These are phyloP conservation scores for Drosophila fulvimacula DNA, from an alignment of 2,888 invertebrate species.

Conservation along the genomic window DNA sequence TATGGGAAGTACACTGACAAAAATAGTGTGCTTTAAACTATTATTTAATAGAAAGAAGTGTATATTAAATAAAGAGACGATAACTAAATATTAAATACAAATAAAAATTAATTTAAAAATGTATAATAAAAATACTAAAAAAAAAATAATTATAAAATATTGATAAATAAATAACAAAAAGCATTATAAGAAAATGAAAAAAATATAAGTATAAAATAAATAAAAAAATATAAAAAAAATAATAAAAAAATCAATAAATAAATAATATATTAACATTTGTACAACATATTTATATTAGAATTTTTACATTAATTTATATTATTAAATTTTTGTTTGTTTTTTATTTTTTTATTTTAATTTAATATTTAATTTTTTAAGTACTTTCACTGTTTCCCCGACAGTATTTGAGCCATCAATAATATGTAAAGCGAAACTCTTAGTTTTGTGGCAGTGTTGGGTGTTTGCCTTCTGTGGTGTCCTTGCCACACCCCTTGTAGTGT, in stretches of 20 bases:
- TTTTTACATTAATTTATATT: not conserved
- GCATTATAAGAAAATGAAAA: too few relatives aligned
- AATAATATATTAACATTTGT: not conserved
- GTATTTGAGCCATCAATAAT: constrained; percentile 1
- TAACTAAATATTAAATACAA: not conserved
- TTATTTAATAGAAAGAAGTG: not conserved
- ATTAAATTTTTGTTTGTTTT: not conserved
- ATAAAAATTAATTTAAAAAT: not conserved
- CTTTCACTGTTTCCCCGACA: not conserved
- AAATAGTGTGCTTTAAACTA: constrained; percentile 5
- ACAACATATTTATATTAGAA: too few relatives aligned
- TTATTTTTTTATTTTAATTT: not conserved
- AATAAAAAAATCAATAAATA: not conserved
- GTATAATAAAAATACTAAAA: not conserved
- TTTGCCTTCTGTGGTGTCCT: constrained; percentile 23
- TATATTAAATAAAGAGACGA: not conserved
- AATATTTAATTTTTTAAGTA: not conserved
- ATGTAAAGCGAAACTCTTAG: constrained; percentile 9
- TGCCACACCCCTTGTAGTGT: constrained; percentile 9
- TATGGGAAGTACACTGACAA: constrained; percentile 34
- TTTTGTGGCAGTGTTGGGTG: constrained; percentile 41
- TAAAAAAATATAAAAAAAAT: not conserved
- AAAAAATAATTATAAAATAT: too few relatives aligned
- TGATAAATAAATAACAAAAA: not conserved
- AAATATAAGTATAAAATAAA: not conserved